Conservation (phyloP, 2,888 invertebrate species). For the Cactoblastis cactorum region DNA sequence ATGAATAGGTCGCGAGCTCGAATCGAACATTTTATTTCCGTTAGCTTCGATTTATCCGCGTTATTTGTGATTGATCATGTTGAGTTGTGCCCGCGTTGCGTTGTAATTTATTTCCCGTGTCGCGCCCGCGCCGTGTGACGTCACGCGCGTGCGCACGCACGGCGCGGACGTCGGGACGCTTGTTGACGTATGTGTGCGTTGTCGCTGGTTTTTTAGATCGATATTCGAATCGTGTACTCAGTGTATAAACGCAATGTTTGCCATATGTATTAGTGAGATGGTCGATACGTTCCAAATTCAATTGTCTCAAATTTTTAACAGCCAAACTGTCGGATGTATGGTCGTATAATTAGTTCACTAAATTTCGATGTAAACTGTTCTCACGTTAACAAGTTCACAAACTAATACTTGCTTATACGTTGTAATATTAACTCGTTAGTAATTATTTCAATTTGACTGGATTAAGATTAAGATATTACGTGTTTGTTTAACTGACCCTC, state of each 20-base stretch:
- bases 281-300: constrained; percentile 60
- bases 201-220: constrained; percentile 35
- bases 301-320: constrained; percentile 50
- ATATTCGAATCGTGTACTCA: constrained; percentile 31
- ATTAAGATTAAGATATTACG: constrained; percentile 55
- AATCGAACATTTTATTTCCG: constrained; percentile 37
- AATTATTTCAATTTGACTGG: constrained; percentile 72
- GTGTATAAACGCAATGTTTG: constrained; percentile 60
- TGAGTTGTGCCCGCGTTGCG: constrained; percentile 39
- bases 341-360: constrained; percentile 39
- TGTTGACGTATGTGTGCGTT: constrained; percentile 29
- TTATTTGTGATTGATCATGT: constrained; percentile 37
- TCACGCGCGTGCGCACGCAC: constrained; percentile 2
- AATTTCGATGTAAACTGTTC: constrained; percentile 41
- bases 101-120: constrained; percentile 33
- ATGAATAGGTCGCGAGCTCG: constrained; percentile 41
- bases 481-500: constrained; percentile 60
- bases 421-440: constrained; percentile 73
- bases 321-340: constrained; percentile 42
- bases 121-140: constrained; percentile 22
- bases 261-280: constrained; percentile 75
- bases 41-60: constrained; percentile 36
- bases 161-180: constrained; percentile 22
- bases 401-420: constrained; percentile 76
- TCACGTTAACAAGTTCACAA: constrained; percentile 71